Conservation (phyloP, 2,888 invertebrate genomes). For the Alsophila aescularia region DNA sequence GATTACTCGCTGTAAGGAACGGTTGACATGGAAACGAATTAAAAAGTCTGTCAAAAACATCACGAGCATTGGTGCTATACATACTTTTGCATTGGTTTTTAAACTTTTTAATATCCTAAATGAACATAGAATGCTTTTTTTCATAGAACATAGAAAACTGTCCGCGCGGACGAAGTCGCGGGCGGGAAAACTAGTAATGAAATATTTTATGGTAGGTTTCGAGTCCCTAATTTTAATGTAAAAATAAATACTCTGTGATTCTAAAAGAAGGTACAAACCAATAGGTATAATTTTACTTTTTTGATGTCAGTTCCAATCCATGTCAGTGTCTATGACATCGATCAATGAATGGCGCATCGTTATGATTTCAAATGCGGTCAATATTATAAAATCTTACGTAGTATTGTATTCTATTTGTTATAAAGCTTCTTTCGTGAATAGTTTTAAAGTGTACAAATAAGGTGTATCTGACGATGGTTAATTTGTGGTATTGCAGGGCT, state of each 20-base stretch:
- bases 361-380: slow-evolving; percentile 7
- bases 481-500: slow-evolving; percentile 71
- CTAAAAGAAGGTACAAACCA: neutral
- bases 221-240: neutral
- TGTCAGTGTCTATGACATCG: slow-evolving; percentile 1
- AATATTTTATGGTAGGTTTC: neutral
- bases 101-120: too few relatives aligned
- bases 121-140: too few relatives aligned
- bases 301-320: neutral
- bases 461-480: slow-evolving; percentile 1
- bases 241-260: too few relatives aligned
- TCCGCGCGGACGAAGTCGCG: too few relatives aligned
- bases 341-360: slow-evolving; percentile 9
- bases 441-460: neutral
- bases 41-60: too few relatives aligned
- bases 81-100: too few relatives aligned
- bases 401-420: too few relatives aligned
- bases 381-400: neutral
- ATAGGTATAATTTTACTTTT: neutral
- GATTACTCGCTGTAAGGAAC: too few relatives aligned
- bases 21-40: too few relatives aligned
- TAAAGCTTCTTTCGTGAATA: neutral
- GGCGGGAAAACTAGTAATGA: too few relatives aligned
- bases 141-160: too few relatives aligned
- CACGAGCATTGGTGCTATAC: too few relatives aligned